phyloP scores from a whole-genome alignment of 2,888 invertebrate genomes.

The Pecten maximus region DNA sequence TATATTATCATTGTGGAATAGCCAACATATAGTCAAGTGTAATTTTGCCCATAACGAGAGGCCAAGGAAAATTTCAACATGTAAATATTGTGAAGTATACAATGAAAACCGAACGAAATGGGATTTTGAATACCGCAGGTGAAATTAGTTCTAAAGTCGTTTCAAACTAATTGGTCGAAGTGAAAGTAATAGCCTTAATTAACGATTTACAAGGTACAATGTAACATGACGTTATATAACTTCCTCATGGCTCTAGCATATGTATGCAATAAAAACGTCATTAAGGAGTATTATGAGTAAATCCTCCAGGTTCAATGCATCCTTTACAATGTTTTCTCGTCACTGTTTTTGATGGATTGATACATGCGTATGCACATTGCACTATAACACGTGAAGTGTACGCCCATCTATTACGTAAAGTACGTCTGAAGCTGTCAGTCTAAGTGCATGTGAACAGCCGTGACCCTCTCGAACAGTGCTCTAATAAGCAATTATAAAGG shows the following conservation, averaged over 20 bases:
- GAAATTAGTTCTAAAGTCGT: neutral
- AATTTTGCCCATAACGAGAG: too few relatives aligned
- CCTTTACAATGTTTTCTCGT: neutral
- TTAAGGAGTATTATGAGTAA: neutral
- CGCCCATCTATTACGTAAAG: slow-evolving; percentile 1
- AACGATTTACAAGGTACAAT: neutral
- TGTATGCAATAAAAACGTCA: slow-evolving; percentile 22
- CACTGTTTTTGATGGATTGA: neutral
- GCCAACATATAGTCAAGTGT: too few relatives aligned
- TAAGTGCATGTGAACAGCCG: neutral
- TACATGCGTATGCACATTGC: neutral
- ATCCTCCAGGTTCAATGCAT: neutral
- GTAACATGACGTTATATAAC: neutral
- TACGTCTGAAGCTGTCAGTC: neutral
- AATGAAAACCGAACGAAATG: too few relatives aligned
- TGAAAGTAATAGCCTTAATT: neutral
- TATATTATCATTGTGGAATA: too few relatives aligned
- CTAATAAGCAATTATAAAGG: neutral
- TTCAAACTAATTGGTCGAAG: neutral
- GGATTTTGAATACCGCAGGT: too few relatives aligned
- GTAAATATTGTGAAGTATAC: too few relatives aligned
- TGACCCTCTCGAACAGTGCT: neutral
- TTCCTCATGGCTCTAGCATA: neutral
- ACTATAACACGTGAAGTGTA: neutral
- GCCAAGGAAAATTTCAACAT: too few relatives aligned